phyloP scores from a whole-genome alignment of 2,888 invertebrate species.

The Hoplodrina blanda region DNA sequence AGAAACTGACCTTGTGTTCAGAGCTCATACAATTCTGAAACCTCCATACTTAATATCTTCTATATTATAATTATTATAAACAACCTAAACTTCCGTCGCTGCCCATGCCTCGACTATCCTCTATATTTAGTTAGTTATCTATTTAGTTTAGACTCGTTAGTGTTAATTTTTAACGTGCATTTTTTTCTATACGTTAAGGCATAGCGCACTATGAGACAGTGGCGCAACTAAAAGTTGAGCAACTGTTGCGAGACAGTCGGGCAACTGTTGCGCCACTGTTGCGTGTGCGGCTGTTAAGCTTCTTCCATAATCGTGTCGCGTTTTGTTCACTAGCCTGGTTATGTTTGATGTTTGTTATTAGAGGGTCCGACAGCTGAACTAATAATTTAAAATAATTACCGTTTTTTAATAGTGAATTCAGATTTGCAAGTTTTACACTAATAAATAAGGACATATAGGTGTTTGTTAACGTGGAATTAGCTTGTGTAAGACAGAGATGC shows the following conservation, averaged over 20 bases:
- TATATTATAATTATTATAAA: background rate
- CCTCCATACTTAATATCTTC: background rate
- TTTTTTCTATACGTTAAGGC: constrained; percentile 60
- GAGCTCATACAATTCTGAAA: no score
- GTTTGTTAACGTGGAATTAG: background rate
- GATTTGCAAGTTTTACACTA: background rate
- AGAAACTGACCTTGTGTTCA: no score
- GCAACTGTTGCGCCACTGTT: constrained; percentile 47
- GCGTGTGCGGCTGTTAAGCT: constrained; percentile 34
- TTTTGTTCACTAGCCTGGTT: constrained; percentile 53
- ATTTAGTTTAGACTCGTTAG: constrained; percentile 63
- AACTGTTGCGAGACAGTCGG: constrained; percentile 1
- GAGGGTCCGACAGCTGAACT: constrained; percentile 34
- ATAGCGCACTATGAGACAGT: constrained; percentile 31
- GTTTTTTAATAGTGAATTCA: background rate
- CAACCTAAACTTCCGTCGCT: constrained; percentile 6
- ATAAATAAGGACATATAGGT: background rate
- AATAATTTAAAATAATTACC: background rate
- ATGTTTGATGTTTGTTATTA: constrained; percentile 56
- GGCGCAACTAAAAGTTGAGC: constrained; percentile 2
- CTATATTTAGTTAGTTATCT: constrained; percentile 53
- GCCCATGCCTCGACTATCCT: constrained; percentile 31
- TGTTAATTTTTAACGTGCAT: constrained; percentile 65
- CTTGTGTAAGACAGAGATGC: constrained; percentile 6
- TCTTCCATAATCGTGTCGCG: constrained; percentile 53